Percentiles rank a stretch among this genome's conserved stretches.
phyloP scores from a whole-genome alignment of 2,113 vertebrate species.

The Polyodon spathula region DNA sequence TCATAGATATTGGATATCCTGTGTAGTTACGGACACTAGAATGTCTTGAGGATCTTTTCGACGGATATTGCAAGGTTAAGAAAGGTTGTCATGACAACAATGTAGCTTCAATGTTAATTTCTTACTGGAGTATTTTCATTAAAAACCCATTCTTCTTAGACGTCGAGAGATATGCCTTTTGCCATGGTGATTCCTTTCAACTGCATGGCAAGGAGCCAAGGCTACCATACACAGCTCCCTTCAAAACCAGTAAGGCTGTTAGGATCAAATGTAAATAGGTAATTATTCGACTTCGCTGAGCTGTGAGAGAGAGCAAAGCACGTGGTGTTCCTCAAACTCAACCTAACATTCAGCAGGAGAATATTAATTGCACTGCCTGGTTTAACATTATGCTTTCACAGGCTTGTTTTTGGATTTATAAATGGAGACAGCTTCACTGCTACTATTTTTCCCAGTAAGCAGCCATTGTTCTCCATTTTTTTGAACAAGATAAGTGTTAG shows the following conservation, averaged over 20 bases:
- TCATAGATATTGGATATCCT: not conserved
- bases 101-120: slow-evolving; percentile 8
- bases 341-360: slow-evolving; percentile 31
- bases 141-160: not conserved
- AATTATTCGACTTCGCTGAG: slow-evolving; percentile 44
- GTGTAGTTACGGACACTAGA: not conserved
- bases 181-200: slow-evolving; percentile 19
- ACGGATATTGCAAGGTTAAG: slow-evolving; percentile 6
- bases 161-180: slow-evolving; percentile 15
- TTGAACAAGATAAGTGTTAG: slow-evolving; percentile 34
- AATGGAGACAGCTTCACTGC: slow-evolving; percentile 24
- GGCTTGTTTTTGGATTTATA: slow-evolving; percentile 30
- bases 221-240: slow-evolving; percentile 21
- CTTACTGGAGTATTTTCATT: slow-evolving; percentile 10
- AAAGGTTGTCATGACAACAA: slow-evolving; percentile 13
- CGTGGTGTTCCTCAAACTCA: slow-evolving; percentile 39
- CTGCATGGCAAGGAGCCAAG: slow-evolving; percentile 27
- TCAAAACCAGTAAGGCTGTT: slow-evolving; percentile 19
- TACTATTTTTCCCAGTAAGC: slow-evolving; percentile 4
- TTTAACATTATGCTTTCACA: slow-evolving; percentile 22
- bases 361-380: slow-evolving; percentile 41
- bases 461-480: slow-evolving; percentile 29
- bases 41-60: not conserved
- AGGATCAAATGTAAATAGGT: slow-evolving; percentile 39
- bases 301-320: slow-evolving; percentile 22